Percentiles rank a stretch among this genome's conserved stretches.
Evolutionary conservation across 2,113 vertebrate genomes (phyloP).

Genomic region (Scolopax mira): DNA sequence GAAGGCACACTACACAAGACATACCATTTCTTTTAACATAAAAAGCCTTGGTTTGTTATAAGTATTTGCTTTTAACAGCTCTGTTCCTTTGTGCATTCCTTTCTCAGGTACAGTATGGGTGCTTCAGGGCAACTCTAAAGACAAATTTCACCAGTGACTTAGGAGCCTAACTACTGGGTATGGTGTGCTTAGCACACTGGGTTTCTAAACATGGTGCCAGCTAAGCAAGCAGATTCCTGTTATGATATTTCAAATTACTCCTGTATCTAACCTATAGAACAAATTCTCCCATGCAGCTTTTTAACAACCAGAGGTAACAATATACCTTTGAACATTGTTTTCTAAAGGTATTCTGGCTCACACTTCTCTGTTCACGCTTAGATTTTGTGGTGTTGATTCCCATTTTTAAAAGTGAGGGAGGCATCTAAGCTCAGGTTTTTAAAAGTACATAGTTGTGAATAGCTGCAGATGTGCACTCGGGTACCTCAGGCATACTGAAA

Average conservation of each 20-base stretch:
- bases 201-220: neutral
- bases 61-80: neutral
- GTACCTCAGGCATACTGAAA: neutral
- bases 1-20: neutral
- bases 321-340: neutral
- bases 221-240: neutral
- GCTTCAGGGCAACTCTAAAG: neutral
- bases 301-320: neutral
- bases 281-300: neutral
- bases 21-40: neutral
- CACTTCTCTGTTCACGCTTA: neutral
- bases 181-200: accelerated
- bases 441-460: neutral
- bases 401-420: neutral
- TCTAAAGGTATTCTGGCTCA: neutral
- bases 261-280: neutral
- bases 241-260: neutral
- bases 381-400: neutral
- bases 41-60: neutral
- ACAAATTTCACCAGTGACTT: neutral
- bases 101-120: neutral
- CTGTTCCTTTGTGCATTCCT: neutral
- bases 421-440: neutral
- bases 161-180: neutral
- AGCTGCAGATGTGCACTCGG: accelerated